Evolutionary conservation across 2,797 vertebrate species (phyloP), one percentile per base, ranked within the genome.

Genomic region (Sparus aurata): DNA sequence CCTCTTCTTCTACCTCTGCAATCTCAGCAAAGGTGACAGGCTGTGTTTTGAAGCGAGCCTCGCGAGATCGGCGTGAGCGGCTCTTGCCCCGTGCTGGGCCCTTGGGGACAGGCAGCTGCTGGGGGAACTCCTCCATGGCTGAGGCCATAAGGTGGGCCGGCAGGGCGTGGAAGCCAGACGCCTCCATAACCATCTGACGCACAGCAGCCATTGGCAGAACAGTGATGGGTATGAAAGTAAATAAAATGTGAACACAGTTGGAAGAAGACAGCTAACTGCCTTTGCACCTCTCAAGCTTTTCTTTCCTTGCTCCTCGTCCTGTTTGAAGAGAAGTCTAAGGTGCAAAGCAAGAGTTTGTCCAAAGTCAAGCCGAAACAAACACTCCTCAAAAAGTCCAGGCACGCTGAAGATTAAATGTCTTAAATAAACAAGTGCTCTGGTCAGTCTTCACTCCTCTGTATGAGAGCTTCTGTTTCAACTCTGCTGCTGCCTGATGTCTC

Each of bases 11-110:
- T 73, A 99, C 98, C 95, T 99, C 98, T 25, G 98, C 97, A 68
- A 99, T 99, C 95, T 99, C 98, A 30, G 98, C 97, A 73, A 99
- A 99, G 87, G 98, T 99, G 88, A 99, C 98, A 0, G 98, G 98
- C 93, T 99, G 98, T n/a, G 98, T 99, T 93, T 99, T 99, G 94
- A 99, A 99, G 85, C 98, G 97, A 23, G 97, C 96, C 85, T 98
- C 97, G 1, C 98, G 94, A 20, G 97, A 94, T 41, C 97, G 91
- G 73, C 97, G 95, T 73, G 95, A 92, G 55, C 97, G 97, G 72
- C 96, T 97, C 87, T 94, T 94, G 61, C 95, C 95, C 84, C 91
- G 91, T 3, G 95, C 92, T 18, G 95, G 90, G 62, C 95, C 85
- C 90, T 96, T 96, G 77, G 96, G 96, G 13, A 96, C 94, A 11